These are phyloP conservation scores for Plagodis pulveraria DNA, from an alignment of 2,888 invertebrate genomes.

Conservation along the genomic window DNA sequence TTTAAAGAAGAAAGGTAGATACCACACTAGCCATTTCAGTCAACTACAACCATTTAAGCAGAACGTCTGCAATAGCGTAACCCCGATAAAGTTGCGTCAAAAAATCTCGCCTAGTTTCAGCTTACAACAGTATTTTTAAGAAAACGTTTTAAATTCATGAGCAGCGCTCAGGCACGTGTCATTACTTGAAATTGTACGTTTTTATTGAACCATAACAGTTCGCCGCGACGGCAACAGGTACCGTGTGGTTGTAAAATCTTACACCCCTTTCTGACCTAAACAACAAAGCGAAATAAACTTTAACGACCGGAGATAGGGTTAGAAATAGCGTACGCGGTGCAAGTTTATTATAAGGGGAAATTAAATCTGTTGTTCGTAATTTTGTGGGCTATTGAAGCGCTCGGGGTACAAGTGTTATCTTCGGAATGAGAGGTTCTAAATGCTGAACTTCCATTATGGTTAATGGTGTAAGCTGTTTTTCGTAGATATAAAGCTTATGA, in stretches of 20 bases:
- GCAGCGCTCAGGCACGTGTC: constrained; percentile 49
- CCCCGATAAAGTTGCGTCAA: background rate
- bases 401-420: constrained; percentile 44
- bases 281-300: constrained; percentile 41
- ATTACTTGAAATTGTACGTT: constrained; percentile 63
- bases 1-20: no score
- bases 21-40: no score
- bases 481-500: constrained; percentile 24
- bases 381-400: constrained; percentile 50
- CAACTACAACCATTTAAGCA: no score
- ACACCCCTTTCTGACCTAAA: constrained; percentile 43
- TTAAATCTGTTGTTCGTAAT: constrained; percentile 65
- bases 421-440: constrained; percentile 44
- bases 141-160: constrained; percentile 58
- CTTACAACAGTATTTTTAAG: constrained; percentile 32
- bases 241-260: constrained; percentile 53
- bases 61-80: no score
- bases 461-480: constrained; percentile 32
- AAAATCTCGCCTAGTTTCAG: constrained; percentile 11
- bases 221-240: constrained; percentile 67
- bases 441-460: constrained; percentile 39
- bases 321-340: constrained; percentile 24
- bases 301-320: constrained; percentile 36
- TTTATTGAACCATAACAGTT: constrained; percentile 72
- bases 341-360: constrained; percentile 57